A percentile compares a stretch with the other conserved stretches of the same genome.
These are phyloP conservation scores for Centropyge bicolor DNA, from an alignment of 2,797 vertebrate species.

Conservation along the genomic window DNA sequence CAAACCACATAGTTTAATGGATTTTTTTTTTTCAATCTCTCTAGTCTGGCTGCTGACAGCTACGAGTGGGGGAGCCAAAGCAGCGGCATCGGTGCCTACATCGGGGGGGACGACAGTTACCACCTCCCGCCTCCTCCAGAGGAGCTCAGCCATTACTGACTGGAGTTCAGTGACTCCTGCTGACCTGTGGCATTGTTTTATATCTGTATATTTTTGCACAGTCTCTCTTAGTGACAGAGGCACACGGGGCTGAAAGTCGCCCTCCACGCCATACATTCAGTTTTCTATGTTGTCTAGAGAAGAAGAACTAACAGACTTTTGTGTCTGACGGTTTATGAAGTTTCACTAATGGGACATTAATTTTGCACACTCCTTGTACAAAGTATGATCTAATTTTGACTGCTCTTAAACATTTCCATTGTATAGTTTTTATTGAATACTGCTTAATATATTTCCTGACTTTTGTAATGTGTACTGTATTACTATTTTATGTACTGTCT, in stretches of 20 bases:
- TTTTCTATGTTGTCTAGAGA: slow-evolving; percentile 54
- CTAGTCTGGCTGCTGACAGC: slow-evolving; percentile 90
- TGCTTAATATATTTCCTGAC: slow-evolving; percentile 77
- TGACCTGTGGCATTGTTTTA: slow-evolving; percentile 19
- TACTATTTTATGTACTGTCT: slow-evolving; percentile 67
- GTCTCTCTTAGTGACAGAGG: slow-evolving; percentile 46
- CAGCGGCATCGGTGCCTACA: slow-evolving; percentile 89
- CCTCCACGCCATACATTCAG: slow-evolving; percentile 37
- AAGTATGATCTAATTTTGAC: slow-evolving; percentile 49
- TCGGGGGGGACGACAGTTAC: slow-evolving; percentile 85
- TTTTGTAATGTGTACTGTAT: slow-evolving; percentile 70
- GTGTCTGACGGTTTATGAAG: slow-evolving; percentile 61
- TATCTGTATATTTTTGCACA: slow-evolving; percentile 74
- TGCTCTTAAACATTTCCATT: slow-evolving; percentile 56
- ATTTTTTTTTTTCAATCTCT: slow-evolving; percentile 25
- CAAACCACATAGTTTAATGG: neutral
- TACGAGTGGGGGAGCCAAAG: slow-evolving; percentile 91
- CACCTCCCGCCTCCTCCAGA: slow-evolving; percentile 80
- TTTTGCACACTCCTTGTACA: slow-evolving; percentile 76
- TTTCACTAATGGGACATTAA: slow-evolving; percentile 47
- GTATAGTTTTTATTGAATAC: slow-evolving; percentile 71
- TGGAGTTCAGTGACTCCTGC: slow-evolving; percentile 5
- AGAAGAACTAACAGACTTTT: slow-evolving; percentile 52
- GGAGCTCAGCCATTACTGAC: slow-evolving; percentile 85
- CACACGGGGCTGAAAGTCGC: slow-evolving; percentile 45